phyloP scores from a whole-genome alignment of 2,888 invertebrate species.

The Alcis repandata region DNA sequence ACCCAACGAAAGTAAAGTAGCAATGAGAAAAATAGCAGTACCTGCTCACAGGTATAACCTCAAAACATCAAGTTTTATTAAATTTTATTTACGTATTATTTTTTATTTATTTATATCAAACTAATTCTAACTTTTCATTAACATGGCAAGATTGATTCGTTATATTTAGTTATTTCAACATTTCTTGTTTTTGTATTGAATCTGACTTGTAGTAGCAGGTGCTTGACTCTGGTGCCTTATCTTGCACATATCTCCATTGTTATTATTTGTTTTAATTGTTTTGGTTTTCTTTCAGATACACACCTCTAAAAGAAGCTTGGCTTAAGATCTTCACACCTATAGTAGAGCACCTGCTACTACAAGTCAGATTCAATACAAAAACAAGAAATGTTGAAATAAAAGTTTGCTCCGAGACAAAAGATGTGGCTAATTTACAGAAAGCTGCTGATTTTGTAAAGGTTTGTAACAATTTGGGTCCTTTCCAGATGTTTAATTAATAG shows the following conservation, averaged over 20 bases:
- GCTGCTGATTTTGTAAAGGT: slow-evolving; percentile 98
- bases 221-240: not conserved
- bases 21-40: slow-evolving; percentile 93
- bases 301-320: slow-evolving; percentile 98
- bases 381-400: slow-evolving; percentile 96
- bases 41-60: slow-evolving; percentile 92
- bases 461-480: slow-evolving; percentile 20
- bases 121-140: no score
- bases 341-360: slow-evolving; percentile 97
- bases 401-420: slow-evolving; percentile 90
- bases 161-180: no score
- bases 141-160: no score
- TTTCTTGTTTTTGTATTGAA: not conserved
- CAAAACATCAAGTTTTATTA: slow-evolving; percentile 44
- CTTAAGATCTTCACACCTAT: slow-evolving; percentile 98
- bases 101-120: no score
- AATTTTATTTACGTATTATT: no score
- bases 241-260: not conserved
- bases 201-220: no score
- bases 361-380: slow-evolving; percentile 97
- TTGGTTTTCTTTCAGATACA: slow-evolving; percentile 87
- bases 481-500: no score
- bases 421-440: slow-evolving; percentile 97
- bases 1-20: slow-evolving; percentile 85
- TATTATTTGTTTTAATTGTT: not conserved